Base-by-base conservation (phyloP, 2,113 vertebrate genomes). In the Sialia sialis region DNA sequence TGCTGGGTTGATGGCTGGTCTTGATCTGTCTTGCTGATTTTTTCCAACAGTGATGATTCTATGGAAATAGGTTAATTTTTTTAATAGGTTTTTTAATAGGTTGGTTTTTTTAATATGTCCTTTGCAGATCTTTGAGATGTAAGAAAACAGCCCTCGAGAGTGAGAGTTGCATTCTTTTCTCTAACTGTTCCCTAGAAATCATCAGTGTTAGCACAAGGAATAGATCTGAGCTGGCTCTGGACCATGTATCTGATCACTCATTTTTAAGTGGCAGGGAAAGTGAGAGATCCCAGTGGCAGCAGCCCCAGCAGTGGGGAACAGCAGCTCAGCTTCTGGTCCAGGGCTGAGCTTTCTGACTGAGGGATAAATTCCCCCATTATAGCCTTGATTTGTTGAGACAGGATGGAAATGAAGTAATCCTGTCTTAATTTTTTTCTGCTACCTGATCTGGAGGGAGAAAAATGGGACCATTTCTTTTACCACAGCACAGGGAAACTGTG, bases 401-500 rank as follows among this genome's bases (percentile, higher is more conserved):
- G 94, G 90, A 95, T 94, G 91, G 93, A 97, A 97, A 96, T 96
- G 75, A 96, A 95, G 94, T 95, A 94, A 97, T 95, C 84, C 94
- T 80, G 84, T 63, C 93, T 60, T 95, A 87, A 90, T 88, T 97
- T 95, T 90, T 94, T 96, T 83, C 84, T 96, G 91, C 93, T 96
- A 96, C 96, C 93, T 95, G 90, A 96, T 95, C 96, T 75, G 91
- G 75, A 93, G 72, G 54, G 55, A 80, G 72, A 84, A 93, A 93
- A 96, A 93, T 95, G 95, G 92, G 94, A 92, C 84, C 79, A 86
- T 86, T 97, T 94, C 85, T 87, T 93, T 82, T 48, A 78, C 68
- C 82, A 39, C 59, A 88, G 87, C 75, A 41, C 16, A 80, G 69
- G 17, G 60, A 77, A 94, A 94, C 54, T 66, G 62, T 78, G 92